phyloP scores from a whole-genome alignment of 2,113 vertebrate genomes.

The Sminthopsis crassicaudata region DNA sequence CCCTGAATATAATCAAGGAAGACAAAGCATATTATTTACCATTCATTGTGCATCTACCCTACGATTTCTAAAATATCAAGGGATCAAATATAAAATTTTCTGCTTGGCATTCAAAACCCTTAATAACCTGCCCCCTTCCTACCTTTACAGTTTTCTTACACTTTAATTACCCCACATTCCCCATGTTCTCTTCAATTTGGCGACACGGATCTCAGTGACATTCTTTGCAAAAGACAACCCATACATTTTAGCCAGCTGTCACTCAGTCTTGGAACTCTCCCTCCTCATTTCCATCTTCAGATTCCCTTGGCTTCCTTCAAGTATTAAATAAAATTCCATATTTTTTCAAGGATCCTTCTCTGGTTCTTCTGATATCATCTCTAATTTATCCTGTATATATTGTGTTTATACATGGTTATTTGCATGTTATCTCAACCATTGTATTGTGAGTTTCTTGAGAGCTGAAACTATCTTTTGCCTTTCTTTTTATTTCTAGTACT shows the following conservation, averaged over 20 bases:
- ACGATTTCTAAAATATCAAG: constrained; percentile 65
- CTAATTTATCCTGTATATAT: not conserved
- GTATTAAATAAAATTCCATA: not conserved
- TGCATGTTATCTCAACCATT: not conserved
- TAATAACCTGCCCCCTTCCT: not conserved
- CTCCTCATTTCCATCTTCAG: not conserved
- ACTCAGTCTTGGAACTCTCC: not conserved
- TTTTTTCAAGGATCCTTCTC: not conserved
- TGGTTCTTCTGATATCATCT: not conserved
- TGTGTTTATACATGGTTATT: not conserved
- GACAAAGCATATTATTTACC: constrained; percentile 44
- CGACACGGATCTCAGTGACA: not conserved
- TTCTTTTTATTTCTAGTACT: not conserved
- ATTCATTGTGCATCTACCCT: constrained; percentile 59
- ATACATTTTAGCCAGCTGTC: not conserved
- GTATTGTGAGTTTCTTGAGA: not conserved
- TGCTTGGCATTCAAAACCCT: not conserved
- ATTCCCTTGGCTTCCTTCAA: not conserved
- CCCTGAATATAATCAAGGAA: constrained; percentile 64
- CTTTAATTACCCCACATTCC: not conserved
- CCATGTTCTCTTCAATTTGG: not conserved
- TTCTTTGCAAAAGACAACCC: not conserved
- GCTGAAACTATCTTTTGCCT: not conserved
- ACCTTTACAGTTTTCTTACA: not conserved
- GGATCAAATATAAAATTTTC: not conserved